A percentile compares a stretch with the other conserved stretches of the same genome.
Evolutionary conservation across 1,140 invertebrate species (phyloP).

Genomic region (Protaetia brevitarsis): DNA sequence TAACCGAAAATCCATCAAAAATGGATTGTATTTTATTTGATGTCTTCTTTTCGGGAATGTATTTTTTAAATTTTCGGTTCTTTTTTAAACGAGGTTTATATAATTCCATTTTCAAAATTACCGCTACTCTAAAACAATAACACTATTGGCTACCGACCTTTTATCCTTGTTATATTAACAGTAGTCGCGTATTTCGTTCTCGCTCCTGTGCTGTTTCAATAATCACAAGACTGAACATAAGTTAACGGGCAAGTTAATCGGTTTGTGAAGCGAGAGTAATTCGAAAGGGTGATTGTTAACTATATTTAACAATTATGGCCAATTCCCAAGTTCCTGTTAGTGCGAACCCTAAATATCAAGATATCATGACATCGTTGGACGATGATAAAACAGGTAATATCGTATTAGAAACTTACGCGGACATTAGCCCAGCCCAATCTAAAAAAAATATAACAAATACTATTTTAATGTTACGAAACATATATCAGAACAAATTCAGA

Average conservation of each 20-base stretch:
- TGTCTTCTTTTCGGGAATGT: conserved; percentile 51
- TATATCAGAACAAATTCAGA: too few species aligned
- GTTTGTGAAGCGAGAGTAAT: conserved; percentile 11
- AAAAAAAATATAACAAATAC: neutral
- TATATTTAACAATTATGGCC: conserved; percentile 3
- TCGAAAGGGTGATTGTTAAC: conserved; percentile 11
- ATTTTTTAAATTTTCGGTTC: conserved; percentile 40
- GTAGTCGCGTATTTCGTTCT: neutral
- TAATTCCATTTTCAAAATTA: conserved; percentile 49
- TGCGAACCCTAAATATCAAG: conserved; percentile 60
- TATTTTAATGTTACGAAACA: neutral
- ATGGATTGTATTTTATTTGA: conserved; percentile 48
- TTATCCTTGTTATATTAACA: conserved; percentile 18
- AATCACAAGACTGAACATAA: conserved; percentile 42
- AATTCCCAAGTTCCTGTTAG: conserved; percentile 17
- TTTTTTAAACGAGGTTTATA: conserved; percentile 50
- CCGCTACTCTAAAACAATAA: neutral
- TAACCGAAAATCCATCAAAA: conserved; percentile 64
- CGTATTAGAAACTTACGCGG: neutral
- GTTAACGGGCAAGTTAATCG: conserved; percentile 15
- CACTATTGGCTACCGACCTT: conserved; percentile 18
- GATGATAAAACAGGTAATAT: conserved; percentile 79
- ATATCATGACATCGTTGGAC: conserved; percentile 68
- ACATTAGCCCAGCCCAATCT: neutral
- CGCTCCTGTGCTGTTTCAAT: conserved; percentile 29